phyloP scores from a whole-genome alignment of 2,113 vertebrate species.

The Nasalis larvatus region DNA sequence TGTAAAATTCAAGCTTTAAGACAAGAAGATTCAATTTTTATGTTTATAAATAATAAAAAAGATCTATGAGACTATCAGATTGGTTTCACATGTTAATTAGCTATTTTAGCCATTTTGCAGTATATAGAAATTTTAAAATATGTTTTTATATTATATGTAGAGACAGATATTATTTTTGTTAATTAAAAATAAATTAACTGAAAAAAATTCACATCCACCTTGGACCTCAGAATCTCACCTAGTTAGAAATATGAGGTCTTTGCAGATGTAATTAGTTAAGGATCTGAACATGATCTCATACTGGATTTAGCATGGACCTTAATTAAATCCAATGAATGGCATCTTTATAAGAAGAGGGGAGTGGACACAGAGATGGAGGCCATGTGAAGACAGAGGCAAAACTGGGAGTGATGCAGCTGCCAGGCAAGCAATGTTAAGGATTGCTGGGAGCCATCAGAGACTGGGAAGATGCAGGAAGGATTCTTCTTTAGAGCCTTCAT shows the following conservation, averaged over 20 bases:
- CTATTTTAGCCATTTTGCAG: background rate
- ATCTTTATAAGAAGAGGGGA: background rate
- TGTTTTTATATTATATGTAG: background rate
- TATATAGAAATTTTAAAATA: background rate
- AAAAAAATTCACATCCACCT: background rate
- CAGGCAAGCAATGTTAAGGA: background rate
- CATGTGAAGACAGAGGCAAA: background rate
- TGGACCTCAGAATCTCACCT: background rate
- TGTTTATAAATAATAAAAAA: no score
- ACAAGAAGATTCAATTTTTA: no score
- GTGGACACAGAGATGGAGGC: background rate
- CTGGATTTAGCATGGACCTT: background rate
- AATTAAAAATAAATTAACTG: background rate
- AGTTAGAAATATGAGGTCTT: background rate
- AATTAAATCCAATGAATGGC: background rate
- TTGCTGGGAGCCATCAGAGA: background rate
- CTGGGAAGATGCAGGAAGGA: background rate
- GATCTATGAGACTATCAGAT: no score
- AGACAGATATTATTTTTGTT: background rate
- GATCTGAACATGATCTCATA: background rate
- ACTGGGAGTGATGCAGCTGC: background rate
- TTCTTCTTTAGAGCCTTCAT: background rate
- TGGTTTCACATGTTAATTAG: background rate
- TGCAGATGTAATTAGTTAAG: background rate
- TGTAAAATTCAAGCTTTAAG: no score